Evolutionary conservation across 2,888 invertebrate species (phyloP), one percentile per base, ranked within the genome.

Genomic region (Gymnocheta viridis): DNA sequence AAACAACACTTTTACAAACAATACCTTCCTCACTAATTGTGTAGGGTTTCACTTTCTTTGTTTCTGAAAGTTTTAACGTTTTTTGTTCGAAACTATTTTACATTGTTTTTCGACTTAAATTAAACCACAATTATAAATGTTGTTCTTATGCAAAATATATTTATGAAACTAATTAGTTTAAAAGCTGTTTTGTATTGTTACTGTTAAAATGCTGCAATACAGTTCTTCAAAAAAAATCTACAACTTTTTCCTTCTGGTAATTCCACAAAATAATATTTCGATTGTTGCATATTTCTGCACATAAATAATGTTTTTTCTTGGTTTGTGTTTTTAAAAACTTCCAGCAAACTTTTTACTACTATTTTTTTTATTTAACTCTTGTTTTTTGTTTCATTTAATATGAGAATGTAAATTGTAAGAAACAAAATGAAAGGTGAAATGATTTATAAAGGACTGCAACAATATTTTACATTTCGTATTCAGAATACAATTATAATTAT

Each of bases 141-240:
- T 73, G 29, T 67, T 73, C 49, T 66, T 78, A 41, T 73, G 72
- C 41, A 14, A 10, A 77, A 66, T 70, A 54, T 74, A 74, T 76
- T 69, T 82, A 80, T 81, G 64, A 54, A 64, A 77, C 70, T 77
- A 77, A 82, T 82, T 82, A 77, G 74, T 60, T 81, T 74, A 67
- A 74, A 69, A 74, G 58, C 51, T 74, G n/a, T 62, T 27, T 54
- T 19, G 1, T 35, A 19, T 10, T 54, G 19, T 32, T 70, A 41
- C 9, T 47, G 17, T n/a, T 47, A 6, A 5, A 47, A 19, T 32
- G 7, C 32, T 51, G 6, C n/a, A 27, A 17, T 56, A 7, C 19
- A 27, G 24, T 44, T n/a, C 12, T 44, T 27, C 12, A 7, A 41
- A 69, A 38, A 32, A 64, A 41, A 67, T 14, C 32, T 62, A 9